Base-by-base conservation (phyloP, 1,140 invertebrate species). In the Tetragnatha versicolor region DNA sequence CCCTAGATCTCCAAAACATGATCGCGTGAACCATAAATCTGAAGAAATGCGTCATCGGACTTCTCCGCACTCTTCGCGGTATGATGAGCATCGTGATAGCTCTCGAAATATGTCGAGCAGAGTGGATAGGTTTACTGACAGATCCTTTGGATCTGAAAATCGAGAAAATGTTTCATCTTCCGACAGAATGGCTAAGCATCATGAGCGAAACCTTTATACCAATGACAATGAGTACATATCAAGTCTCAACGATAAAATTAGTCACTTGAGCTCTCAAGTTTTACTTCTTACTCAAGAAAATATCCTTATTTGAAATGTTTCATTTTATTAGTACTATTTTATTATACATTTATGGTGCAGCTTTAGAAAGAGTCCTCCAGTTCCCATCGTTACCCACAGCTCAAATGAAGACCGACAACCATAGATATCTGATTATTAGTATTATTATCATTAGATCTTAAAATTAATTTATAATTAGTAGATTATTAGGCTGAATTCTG, bases 261-360 rank as follows among this genome's bases (percentile, higher is more conserved):
- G 27, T 65, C n/a, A 42, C 25, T 42, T 65, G 37, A 65, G 61
- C 6, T 42, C 39, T 6, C 61, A 65, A 45, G 61, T 65, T 17
- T 35, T 42, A 9, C 6, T 42, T 12, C 39, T 65, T 42, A 25
- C 20, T 42, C 61, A 65, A 65, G 61, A 65, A 65, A 65, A 22
- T 65, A 65, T 65, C 61, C 61, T 65, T 47, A 3, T 2, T 1
- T 12, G 12, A 17, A 17, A 47, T 47, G 12, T 47, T 2, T 47
- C 12, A 47, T 47, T 47, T 2, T 3, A 17, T 47, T 20, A 17
- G 42, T 47, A 20, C n/a, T n/a, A n/a, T n/a, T 17, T 3, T 47
- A 3, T 2, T 47, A 3, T 2, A 47, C 20, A 20, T 47, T 47
- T 47, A 12, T 47, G 2, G 3, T 2, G 20, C 12, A 20, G 42